Evolutionary conservation across 2,113 vertebrate genomes (phyloP).

Genomic region (Leptobrachium ailaonicum): DNA sequence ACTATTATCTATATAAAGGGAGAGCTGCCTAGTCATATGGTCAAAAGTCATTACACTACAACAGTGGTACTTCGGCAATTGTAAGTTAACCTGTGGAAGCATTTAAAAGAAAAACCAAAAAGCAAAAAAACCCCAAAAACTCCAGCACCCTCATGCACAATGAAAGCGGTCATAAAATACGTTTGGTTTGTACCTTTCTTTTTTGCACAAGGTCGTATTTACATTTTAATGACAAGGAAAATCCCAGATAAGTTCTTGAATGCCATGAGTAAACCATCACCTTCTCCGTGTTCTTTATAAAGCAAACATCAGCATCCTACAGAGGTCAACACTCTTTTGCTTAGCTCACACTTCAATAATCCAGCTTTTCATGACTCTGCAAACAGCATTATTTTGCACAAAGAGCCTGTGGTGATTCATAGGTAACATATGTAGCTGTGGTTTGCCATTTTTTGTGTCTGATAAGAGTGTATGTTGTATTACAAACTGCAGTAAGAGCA

Average conservation of each 20-base stretch:
- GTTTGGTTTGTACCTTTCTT: too few relatives aligned
- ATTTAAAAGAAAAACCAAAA: too few relatives aligned
- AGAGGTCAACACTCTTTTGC: slow-evolving; percentile 38
- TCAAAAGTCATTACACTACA: too few relatives aligned
- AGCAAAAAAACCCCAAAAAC: too few relatives aligned
- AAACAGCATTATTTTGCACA: slow-evolving; percentile 11
- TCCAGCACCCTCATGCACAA: too few relatives aligned
- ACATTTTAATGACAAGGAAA: background rate
- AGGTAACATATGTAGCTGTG: background rate
- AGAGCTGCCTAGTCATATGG: too few relatives aligned
- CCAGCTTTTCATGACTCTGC: slow-evolving; percentile 15
- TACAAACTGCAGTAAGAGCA: background rate
- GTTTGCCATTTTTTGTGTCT: slow-evolving; percentile 13
- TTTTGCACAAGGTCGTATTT: too few relatives aligned
- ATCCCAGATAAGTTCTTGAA: background rate
- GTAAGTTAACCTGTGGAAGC: too few relatives aligned
- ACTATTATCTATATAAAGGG: too few relatives aligned
- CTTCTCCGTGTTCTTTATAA: slow-evolving; percentile 15
- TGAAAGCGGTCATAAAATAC: too few relatives aligned
- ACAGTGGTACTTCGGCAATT: too few relatives aligned
- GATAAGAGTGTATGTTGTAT: background rate
- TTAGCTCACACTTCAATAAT: slow-evolving; percentile 13
- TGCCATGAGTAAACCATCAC: slow-evolving; percentile 24
- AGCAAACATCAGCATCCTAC: slow-evolving; percentile 21
- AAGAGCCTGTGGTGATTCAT: slow-evolving; percentile 17